Conservation (phyloP, 2,113 vertebrate genomes). For the Calypte anna region DNA sequence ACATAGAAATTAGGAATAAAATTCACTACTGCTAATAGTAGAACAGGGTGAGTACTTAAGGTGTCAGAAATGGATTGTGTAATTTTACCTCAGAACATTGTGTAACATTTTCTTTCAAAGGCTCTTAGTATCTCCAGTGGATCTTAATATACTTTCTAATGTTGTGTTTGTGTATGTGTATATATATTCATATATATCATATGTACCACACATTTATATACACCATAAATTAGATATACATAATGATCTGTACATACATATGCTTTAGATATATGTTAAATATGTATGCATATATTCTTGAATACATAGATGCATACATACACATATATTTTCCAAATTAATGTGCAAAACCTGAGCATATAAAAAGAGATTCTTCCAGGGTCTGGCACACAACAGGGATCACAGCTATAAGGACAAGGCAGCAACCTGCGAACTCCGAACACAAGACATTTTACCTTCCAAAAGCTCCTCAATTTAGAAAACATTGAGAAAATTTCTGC, state of each 20-base stretch:
- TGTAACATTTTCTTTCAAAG: not conserved
- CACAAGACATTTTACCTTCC: not conserved
- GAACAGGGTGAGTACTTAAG: not conserved
- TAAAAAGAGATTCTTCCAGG: not conserved
- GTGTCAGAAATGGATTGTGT: not conserved
- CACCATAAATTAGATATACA: not conserved
- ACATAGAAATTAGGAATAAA: not conserved
- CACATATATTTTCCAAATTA: not conserved
- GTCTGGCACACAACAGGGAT: not conserved
- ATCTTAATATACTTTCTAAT: not conserved
- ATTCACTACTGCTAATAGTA: not conserved
- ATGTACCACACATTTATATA: not conserved
- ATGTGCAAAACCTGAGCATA: not conserved
- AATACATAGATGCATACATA: not conserved
- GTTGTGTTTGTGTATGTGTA: not conserved
- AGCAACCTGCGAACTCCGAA: not conserved
- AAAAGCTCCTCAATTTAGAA: not conserved
- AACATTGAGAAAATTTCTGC: not conserved
- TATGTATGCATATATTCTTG: not conserved
- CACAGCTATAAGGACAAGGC: not conserved
- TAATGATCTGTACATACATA: too few relatives aligned
- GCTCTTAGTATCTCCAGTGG: not conserved
- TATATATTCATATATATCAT: not conserved
- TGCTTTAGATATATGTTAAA: not conserved
- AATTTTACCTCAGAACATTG: not conserved